These are phyloP conservation scores for Dinothrombium tinctorium DNA, from an alignment of 1,140 invertebrate species.

Conservation along the genomic window DNA sequence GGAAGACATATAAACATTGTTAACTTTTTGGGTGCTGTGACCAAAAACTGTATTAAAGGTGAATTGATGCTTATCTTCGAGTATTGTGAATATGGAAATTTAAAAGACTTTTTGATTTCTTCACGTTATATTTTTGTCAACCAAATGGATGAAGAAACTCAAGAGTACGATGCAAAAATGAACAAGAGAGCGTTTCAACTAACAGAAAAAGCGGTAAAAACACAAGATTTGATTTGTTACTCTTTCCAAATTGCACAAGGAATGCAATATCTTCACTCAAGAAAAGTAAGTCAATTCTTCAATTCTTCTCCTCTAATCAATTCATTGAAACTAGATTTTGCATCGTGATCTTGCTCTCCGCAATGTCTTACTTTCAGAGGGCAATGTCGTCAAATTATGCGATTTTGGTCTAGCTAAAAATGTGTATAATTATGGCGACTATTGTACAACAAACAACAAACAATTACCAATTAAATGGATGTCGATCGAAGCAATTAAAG, in stretches of 20 bases:
- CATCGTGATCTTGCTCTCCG: slow-evolving; percentile 89
- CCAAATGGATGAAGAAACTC: slow-evolving; percentile 35
- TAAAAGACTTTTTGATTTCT: slow-evolving; percentile 55
- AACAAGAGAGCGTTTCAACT: neutral
- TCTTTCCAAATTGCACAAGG: slow-evolving; percentile 18
- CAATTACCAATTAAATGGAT: slow-evolving; percentile 64
- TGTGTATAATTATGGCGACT: slow-evolving; percentile 91
- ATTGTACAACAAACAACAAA: slow-evolving; percentile 66
- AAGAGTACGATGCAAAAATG: slow-evolving; percentile 3
- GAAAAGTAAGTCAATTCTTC: slow-evolving; percentile 12
- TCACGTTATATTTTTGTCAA: slow-evolving; percentile 52
- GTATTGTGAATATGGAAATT: slow-evolving; percentile 67
- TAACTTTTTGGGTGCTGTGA: slow-evolving; percentile 30
- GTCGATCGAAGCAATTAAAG: slow-evolving; percentile 83
- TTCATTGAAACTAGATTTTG: slow-evolving; percentile 35
- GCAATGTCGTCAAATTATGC: slow-evolving; percentile 81
- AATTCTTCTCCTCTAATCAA: neutral
- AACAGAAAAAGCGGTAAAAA: too few relatives aligned
- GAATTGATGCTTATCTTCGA: slow-evolving; percentile 76
- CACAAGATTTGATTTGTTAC: slow-evolving; percentile 15
- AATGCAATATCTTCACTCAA: slow-evolving; percentile 17
- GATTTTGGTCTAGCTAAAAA: slow-evolving; percentile 75
- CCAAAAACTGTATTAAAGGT: slow-evolving; percentile 25
- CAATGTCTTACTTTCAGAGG: slow-evolving; percentile 83
- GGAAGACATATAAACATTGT: slow-evolving; percentile 30